Evolutionary conservation across 2,888 invertebrate genomes (phyloP).

Genomic region (Rambutsinella grinnellia): DNA sequence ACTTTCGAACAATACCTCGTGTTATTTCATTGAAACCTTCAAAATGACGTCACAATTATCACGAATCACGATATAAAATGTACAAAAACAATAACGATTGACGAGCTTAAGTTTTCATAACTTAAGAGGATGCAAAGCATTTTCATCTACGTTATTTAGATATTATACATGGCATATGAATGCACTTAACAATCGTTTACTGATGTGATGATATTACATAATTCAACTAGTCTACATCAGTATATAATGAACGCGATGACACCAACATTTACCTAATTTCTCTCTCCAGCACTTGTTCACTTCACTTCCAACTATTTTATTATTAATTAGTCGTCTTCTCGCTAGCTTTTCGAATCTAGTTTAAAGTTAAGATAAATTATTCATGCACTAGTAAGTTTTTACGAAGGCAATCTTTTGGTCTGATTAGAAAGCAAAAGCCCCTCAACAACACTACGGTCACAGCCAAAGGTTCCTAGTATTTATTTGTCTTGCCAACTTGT

Average conservation of each 20-base stretch:
- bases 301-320: too few relatives aligned
- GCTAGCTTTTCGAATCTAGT: too few relatives aligned
- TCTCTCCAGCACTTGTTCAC: too few relatives aligned
- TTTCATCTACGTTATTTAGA: neutral
- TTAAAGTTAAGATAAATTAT: too few relatives aligned
- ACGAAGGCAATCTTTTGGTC: slow-evolving; percentile 49
- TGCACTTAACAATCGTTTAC: neutral
- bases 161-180: neutral
- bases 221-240: too few relatives aligned
- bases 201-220: too few relatives aligned
- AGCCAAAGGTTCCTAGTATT: slow-evolving; percentile 29
- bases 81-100: slow-evolving; percentile 47
- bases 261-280: too few relatives aligned
- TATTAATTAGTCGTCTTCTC: too few relatives aligned
- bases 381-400: slow-evolving; percentile 1
- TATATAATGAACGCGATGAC: too few relatives aligned
- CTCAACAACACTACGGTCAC: slow-evolving; percentile 44
- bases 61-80: slow-evolving; percentile 57
- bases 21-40: slow-evolving; percentile 40
- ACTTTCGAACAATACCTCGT: neutral
- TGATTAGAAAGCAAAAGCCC: slow-evolving; percentile 50
- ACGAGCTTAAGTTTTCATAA: slow-evolving; percentile 9
- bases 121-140: slow-evolving; percentile 1
- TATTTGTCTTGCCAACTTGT: neutral
- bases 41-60: slow-evolving; percentile 51